Percentiles rank a stretch among this genome's conserved stretches.
Evolutionary conservation across 2,797 vertebrate species (phyloP).

Genomic region (Lutjanus argentimaculatus): DNA sequence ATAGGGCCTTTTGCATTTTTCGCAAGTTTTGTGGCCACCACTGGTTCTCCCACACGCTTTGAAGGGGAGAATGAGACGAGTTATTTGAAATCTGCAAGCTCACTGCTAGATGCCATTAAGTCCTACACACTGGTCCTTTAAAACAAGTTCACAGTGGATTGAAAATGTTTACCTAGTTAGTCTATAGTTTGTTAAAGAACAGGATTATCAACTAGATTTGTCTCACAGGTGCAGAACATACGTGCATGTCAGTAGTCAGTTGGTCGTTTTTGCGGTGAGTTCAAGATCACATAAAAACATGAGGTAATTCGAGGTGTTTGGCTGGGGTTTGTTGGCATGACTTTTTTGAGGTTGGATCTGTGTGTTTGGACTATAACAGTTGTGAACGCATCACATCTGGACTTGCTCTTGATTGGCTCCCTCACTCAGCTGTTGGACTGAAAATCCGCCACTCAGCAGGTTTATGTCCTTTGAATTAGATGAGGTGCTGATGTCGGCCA

Average conservation of each 20-base stretch:
- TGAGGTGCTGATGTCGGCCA: conserved; percentile 27
- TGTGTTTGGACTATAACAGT: not conserved
- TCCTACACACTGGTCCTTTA: too few species aligned
- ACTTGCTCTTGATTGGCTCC: conserved; percentile 13
- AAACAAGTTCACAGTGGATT: not conserved
- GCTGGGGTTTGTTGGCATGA: not conserved
- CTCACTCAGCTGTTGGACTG: conserved; percentile 9
- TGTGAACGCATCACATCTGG: conserved; percentile 7
- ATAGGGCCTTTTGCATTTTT: not conserved
- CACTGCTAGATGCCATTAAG: too few species aligned
- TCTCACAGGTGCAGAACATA: not conserved
- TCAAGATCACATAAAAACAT: not conserved
- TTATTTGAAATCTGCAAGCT: too few species aligned
- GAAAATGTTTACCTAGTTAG: not conserved
- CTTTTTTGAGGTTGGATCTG: not conserved
- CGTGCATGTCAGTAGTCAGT: accelerated
- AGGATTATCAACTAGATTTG: not conserved
- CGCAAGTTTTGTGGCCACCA: too few species aligned
- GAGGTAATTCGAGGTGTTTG: not conserved
- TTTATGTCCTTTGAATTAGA: conserved; percentile 31
- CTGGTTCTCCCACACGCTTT: too few species aligned
- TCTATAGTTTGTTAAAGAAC: not conserved
- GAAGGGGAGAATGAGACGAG: too few species aligned
- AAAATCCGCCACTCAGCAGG: conserved; percentile 14
- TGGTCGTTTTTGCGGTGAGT: not conserved